These are phyloP conservation scores for Coregonus clupeaformis DNA, from an alignment of 2,113 vertebrate genomes.

Conservation along the genomic window DNA sequence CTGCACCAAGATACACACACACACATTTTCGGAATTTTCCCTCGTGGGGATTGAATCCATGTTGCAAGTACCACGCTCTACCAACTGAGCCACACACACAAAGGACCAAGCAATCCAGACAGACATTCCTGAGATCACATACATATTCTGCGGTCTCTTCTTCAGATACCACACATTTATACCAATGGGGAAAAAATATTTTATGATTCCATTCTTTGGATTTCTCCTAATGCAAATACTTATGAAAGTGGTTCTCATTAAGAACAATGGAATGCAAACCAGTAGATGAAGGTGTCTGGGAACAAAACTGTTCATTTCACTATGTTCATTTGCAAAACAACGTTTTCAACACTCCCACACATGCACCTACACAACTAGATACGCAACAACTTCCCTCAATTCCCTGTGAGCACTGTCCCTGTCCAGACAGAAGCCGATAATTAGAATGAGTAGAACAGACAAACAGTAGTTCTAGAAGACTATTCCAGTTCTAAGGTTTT, in stretches of 20 bases:
- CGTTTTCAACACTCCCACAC: too few relatives aligned
- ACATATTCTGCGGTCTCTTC: not conserved
- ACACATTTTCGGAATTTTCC: not conserved
- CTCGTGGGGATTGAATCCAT: not conserved
- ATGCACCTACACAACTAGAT: too few relatives aligned
- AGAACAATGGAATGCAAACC: not conserved
- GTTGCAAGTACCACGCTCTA: not conserved
- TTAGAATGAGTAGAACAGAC: too few relatives aligned
- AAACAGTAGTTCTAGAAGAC: too few relatives aligned
- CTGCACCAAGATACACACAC: not conserved
- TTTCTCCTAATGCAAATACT: not conserved
- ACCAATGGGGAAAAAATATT: not conserved
- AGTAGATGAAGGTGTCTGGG: not conserved
- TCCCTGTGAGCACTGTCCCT: too few relatives aligned
- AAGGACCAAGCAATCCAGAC: not conserved
- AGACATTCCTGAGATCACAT: not conserved
- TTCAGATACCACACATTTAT: not conserved
- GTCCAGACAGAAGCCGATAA: too few relatives aligned
- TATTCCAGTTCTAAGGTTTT: too few relatives aligned
- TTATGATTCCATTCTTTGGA: not conserved
- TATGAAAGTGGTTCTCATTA: not conserved
- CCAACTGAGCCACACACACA: not conserved
- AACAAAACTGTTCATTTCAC: too few relatives aligned
- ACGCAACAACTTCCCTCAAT: too few relatives aligned
- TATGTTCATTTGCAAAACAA: too few relatives aligned